Conservation (phyloP, 2,888 invertebrate species). For the Andrena hattorfiana region DNA sequence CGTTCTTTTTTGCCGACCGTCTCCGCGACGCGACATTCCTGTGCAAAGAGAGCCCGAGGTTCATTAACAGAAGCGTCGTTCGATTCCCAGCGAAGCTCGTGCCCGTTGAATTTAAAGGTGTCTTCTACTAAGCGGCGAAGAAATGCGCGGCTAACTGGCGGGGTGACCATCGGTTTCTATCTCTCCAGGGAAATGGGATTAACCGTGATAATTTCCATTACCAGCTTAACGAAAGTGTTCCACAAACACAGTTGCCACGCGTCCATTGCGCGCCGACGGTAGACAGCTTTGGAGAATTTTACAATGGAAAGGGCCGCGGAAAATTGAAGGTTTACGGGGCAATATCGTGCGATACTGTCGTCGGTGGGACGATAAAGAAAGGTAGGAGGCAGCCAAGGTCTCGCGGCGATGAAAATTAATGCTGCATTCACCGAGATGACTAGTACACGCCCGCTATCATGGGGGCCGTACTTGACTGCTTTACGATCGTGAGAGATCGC, state of each 20-base stretch:
- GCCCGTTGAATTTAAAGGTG: conserved; percentile 65
- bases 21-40: conserved; percentile 27
- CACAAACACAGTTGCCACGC: conserved; percentile 1
- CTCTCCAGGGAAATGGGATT: conserved; percentile 12
- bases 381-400: conserved; percentile 67
- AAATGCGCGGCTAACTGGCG: conserved; percentile 10
- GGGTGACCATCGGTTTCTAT: conserved; percentile 23
- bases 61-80: conserved; percentile 63
- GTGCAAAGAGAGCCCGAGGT: conserved; percentile 42
- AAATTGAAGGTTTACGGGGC: conserved; percentile 18
- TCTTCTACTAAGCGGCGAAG: conserved; percentile 63
- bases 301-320: conserved; percentile 16
- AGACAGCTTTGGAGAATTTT: conserved; percentile 23
- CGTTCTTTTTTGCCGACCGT: background rate
- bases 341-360: conserved; percentile 47
- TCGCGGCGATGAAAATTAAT: conserved; percentile 70
- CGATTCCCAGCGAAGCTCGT: conserved; percentile 45
- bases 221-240: conserved; percentile 12
- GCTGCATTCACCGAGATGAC: conserved; percentile 65
- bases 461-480: conserved; percentile 42
- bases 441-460: conserved; percentile 39
- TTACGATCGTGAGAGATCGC: conserved; percentile 60
- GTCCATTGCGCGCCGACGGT: background rate
- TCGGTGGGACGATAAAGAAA: conserved; percentile 56
- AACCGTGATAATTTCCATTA: conserved; percentile 22